Evolutionary conservation across 2,888 invertebrate genomes (phyloP).

Genomic region (Parochlus steinenii): DNA sequence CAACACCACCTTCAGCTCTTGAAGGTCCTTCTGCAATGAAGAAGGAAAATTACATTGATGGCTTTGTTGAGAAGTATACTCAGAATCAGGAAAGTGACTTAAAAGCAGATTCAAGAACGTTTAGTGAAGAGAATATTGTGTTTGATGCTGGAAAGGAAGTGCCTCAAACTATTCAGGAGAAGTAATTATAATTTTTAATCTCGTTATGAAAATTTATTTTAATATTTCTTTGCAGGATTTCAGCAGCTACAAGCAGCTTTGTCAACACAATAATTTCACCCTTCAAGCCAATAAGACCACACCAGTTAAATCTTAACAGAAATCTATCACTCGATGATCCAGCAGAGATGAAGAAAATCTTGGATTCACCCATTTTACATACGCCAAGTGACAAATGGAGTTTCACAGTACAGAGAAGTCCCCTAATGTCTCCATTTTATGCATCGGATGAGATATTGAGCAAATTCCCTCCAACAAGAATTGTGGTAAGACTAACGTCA

Average conservation of each 20-base stretch:
- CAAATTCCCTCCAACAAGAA: constrained; percentile 65
- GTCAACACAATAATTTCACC: constrained; percentile 1
- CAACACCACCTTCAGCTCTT: no score
- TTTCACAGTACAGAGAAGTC: constrained; percentile 61
- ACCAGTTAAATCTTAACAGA: no score
- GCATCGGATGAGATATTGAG: constrained; percentile 61
- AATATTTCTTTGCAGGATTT: no score
- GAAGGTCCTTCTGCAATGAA: no score
- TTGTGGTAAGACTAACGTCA: constrained; percentile 58
- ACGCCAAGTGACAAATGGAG: constrained; percentile 51
- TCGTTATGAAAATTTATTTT: no score
- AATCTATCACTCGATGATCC: no score
- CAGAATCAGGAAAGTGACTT: not conserved
- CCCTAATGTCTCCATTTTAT: constrained; percentile 76
- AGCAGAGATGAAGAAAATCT: constrained; percentile 21
- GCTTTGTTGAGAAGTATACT: constrained; percentile 2
- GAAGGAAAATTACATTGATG: not conserved
- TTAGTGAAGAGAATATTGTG: constrained; percentile 24
- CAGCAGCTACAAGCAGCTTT: not conserved
- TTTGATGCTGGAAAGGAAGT: constrained; percentile 25
- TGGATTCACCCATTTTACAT: constrained; percentile 25
- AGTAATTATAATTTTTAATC: no score
- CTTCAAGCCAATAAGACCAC: not conserved
- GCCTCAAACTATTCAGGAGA: constrained; percentile 26
- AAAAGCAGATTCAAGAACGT: constrained; percentile 11